A percentile compares a stretch with the other conserved stretches of the same genome.
Evolutionary conservation across 2,888 invertebrate species (phyloP).

Genomic region (Cyclophora punctaria): DNA sequence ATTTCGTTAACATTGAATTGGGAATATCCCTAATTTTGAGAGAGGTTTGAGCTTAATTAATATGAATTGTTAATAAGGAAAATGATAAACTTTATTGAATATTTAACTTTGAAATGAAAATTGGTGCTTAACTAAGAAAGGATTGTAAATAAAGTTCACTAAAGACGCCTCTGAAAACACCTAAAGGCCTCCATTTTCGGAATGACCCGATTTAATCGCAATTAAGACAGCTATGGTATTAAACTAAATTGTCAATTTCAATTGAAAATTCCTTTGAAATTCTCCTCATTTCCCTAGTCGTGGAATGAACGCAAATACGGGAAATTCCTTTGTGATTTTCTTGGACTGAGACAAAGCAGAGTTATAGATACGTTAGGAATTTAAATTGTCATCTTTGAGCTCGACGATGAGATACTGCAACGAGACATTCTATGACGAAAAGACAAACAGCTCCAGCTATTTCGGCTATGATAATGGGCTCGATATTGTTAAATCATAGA

Average conservation of each 20-base stretch:
- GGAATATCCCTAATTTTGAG: too few relatives aligned
- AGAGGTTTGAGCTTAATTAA: too few relatives aligned
- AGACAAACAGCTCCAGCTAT: too few relatives aligned
- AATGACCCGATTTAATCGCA: slow-evolving; percentile 30
- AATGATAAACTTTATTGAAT: too few relatives aligned
- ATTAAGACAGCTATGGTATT: slow-evolving; percentile 33
- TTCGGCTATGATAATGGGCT: too few relatives aligned
- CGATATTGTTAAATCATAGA: too few relatives aligned
- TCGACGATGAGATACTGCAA: slow-evolving; percentile 5
- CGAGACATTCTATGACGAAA: too few relatives aligned
- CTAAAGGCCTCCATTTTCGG: slow-evolving; percentile 16
- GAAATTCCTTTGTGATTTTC: slow-evolving; percentile 29
- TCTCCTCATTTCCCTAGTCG: slow-evolving; percentile 29
- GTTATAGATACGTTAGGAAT: slow-evolving; percentile 33
- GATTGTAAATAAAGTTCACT: slow-evolving; percentile 7
- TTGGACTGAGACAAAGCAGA: slow-evolving; percentile 27
- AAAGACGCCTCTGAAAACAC: slow-evolving; percentile 7
- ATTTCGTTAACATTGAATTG: too few relatives aligned
- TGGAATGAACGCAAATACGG: slow-evolving; percentile 31
- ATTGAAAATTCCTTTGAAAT: slow-evolving; percentile 39
- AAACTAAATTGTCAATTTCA: slow-evolving; percentile 38
- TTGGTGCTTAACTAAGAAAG: slow-evolving; percentile 1
- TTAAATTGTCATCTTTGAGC: slow-evolving; percentile 27
- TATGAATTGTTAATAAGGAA: too few relatives aligned
- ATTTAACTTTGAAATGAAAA: too few relatives aligned